phyloP scores from a whole-genome alignment of 2,888 invertebrate genomes.

The Agrypnus murinus region DNA sequence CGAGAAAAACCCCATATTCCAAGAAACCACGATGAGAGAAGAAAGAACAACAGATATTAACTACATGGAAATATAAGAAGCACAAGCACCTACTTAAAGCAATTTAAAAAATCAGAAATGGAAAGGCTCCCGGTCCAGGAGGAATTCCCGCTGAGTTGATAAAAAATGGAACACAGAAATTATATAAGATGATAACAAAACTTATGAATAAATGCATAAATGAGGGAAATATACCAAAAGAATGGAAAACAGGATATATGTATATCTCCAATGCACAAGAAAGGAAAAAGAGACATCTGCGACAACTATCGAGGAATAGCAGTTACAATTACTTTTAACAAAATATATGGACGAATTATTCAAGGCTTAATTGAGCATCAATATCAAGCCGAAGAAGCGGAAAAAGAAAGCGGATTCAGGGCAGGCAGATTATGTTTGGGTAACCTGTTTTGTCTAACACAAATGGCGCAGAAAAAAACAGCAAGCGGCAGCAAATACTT shows the following conservation, averaged over 20 bases:
- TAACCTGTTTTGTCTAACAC: neutral
- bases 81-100: too few relatives aligned
- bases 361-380: neutral
- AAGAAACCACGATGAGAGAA: neutral
- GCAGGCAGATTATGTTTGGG: neutral
- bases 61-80: too few relatives aligned
- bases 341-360: constrained; percentile 3
- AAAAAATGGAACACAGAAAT: constrained; percentile 3
- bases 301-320: too few relatives aligned
- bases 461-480: neutral
- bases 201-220: neutral
- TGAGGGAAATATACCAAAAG: neutral
- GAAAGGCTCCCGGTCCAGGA: neutral
- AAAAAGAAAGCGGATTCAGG: too few relatives aligned
- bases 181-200: constrained; percentile 1
- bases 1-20: too few relatives aligned
- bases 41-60: too few relatives aligned
- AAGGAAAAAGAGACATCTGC: too few relatives aligned
- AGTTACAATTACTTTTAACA: neutral
- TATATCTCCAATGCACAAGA: neutral
- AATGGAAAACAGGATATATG: too few relatives aligned
- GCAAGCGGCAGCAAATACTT: too few relatives aligned
- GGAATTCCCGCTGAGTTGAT: neutral
- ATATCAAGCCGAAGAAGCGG: too few relatives aligned
- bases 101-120: constrained; percentile 6